Conservation (phyloP, 2,888 invertebrate species). For the Mactromeris polynyma region DNA sequence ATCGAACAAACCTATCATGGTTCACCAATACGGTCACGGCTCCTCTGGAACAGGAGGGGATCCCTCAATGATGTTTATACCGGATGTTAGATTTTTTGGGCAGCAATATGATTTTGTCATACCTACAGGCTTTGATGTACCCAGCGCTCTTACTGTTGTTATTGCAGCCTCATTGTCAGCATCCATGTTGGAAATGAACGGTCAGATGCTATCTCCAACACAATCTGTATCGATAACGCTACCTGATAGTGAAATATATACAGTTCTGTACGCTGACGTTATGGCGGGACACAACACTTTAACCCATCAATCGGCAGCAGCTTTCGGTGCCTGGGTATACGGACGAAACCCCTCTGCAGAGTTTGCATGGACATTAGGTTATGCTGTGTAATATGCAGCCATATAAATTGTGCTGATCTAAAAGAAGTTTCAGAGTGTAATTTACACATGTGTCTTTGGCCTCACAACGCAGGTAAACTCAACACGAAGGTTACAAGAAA, state of each 20-base stretch:
- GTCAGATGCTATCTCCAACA: not conserved
- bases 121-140: slow-evolving; percentile 22
- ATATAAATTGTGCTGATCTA: too few relatives aligned
- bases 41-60: not conserved
- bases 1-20: not conserved
- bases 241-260: too few relatives aligned
- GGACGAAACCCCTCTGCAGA: not conserved
- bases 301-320: not conserved
- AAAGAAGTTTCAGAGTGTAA: too few relatives aligned
- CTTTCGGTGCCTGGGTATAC: slow-evolving; percentile 30
- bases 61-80: too few relatives aligned
- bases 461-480: too few relatives aligned
- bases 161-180: not conserved
- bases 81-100: too few relatives aligned
- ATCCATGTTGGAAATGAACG: too few relatives aligned
- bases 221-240: not conserved
- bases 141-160: not conserved
- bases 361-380: slow-evolving; percentile 11
- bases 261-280: not conserved
- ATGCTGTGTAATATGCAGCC: too few relatives aligned
- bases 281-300: not conserved
- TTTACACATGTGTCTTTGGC: too few relatives aligned
- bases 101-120: too few relatives aligned
- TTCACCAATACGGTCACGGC: slow-evolving; percentile 17
- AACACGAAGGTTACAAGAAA: too few relatives aligned